Percentiles rank a stretch among this genome's conserved stretches.
Evolutionary conservation across 2,113 vertebrate genomes (phyloP).

Genomic region (Dasypus novemcinctus): DNA sequence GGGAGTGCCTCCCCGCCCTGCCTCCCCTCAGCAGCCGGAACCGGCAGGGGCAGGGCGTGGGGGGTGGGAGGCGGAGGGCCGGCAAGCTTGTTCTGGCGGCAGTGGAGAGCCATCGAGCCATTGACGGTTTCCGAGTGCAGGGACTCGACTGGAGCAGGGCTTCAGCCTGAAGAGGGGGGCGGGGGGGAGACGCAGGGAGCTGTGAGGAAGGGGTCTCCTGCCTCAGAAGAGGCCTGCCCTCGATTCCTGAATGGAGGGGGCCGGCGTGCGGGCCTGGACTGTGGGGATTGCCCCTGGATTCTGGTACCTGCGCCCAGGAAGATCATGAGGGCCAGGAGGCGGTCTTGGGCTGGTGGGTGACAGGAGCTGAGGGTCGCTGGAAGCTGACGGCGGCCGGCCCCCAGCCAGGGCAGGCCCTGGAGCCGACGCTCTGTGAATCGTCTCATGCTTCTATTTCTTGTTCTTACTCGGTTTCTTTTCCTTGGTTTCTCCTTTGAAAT

Average conservation of each 20-base stretch:
- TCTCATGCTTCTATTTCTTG: background rate
- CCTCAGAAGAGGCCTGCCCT: too few species aligned
- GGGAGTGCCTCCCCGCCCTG: background rate
- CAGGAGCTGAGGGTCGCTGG: background rate
- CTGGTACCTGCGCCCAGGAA: background rate
- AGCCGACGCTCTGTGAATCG: background rate
- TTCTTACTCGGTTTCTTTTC: background rate
- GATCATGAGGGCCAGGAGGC: background rate
- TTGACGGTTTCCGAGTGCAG: background rate
- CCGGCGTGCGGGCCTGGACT: too few species aligned
- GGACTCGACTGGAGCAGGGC: background rate
- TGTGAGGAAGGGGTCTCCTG: accelerated
- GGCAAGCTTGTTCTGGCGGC: background rate
- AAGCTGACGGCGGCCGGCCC: too few species aligned
- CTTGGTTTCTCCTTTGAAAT: background rate
- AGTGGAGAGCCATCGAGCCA: background rate
- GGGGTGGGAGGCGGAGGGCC: background rate
- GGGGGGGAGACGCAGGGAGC: background rate
- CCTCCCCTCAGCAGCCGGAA: background rate
- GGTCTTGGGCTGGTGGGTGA: background rate
- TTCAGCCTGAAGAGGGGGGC: background rate
- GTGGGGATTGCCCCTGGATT: background rate
- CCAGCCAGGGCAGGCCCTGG: accelerated
- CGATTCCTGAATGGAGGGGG: background rate
- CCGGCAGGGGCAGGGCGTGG: background rate